Percentiles rank a stretch among this genome's conserved stretches.
Evolutionary conservation across 53 echinoderm and acorn worm species (phyloP).

Genomic region (Echinometra lucunter): DNA sequence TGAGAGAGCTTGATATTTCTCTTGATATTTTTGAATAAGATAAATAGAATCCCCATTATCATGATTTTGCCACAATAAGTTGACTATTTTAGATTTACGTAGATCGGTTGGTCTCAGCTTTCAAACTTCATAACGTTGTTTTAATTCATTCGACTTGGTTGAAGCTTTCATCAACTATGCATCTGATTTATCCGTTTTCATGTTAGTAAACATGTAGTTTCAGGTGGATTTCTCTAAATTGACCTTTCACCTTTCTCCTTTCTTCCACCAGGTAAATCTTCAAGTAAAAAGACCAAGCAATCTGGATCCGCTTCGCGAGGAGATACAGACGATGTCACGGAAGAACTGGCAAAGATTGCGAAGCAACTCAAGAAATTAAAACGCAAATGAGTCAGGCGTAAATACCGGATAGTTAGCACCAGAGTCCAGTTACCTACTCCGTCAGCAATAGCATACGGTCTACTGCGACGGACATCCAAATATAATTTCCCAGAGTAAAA

Average conservation of each 20-base stretch:
- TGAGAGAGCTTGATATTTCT: no score
- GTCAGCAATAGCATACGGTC: neutral
- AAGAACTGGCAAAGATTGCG: slow-evolving; percentile 57
- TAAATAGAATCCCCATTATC: no score
- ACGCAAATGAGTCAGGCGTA: slow-evolving; percentile 56
- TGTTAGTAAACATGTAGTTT: no score
- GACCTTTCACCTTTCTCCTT: neutral
- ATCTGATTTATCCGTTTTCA: neutral
- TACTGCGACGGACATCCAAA: neutral
- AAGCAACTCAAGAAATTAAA: slow-evolving; percentile 70
- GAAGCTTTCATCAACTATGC: neutral
- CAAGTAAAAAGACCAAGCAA: slow-evolving; percentile 50
- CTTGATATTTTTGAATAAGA: no score
- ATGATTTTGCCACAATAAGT: no score
- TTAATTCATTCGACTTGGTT: neutral
- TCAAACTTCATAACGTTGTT: neutral
- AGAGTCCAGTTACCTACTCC: neutral
- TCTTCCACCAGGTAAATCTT: slow-evolving; percentile 49
- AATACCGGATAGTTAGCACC: neutral
- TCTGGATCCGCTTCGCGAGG: neutral
- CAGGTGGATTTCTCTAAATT: neutral
- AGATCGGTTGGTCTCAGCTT: neutral
- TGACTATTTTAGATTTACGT: neutral
- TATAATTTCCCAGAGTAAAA: neutral
- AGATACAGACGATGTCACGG: slow-evolving; percentile 27